These are phyloP conservation scores for Ligdia adustata DNA, from an alignment of 2,888 invertebrate species.

Conservation along the genomic window DNA sequence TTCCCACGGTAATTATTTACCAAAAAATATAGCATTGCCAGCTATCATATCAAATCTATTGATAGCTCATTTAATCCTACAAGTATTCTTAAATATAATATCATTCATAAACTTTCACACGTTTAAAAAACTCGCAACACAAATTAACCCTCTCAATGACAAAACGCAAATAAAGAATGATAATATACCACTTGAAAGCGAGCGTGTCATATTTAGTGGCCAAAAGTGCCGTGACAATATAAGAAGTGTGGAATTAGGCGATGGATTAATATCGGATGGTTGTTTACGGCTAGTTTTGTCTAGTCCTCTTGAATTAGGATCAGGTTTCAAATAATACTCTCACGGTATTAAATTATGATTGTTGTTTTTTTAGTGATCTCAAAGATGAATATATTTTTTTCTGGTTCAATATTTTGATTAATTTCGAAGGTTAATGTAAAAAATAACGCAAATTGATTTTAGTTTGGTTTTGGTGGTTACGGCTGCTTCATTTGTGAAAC, in stretches of 20 bases:
- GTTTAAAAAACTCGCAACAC: constrained; percentile 20
- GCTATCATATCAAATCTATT: too few relatives aligned
- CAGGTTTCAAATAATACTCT: too few relatives aligned
- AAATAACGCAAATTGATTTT: too few relatives aligned
- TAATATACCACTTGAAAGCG: constrained; percentile 66
- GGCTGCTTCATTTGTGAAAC: too few relatives aligned
- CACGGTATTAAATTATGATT: too few relatives aligned
- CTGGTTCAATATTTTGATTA: too few relatives aligned
- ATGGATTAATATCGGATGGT: constrained; percentile 36
- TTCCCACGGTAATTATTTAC: constrained; percentile 1
- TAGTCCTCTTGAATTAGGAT: background rate
- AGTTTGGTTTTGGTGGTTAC: too few relatives aligned
- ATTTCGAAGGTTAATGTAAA: too few relatives aligned
- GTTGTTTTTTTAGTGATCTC: too few relatives aligned
- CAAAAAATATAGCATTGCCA: too few relatives aligned
- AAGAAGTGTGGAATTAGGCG: constrained; percentile 55
- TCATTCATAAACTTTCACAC: constrained; percentile 40
- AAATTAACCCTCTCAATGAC: constrained; percentile 49
- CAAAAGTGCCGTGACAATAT: constrained; percentile 35
- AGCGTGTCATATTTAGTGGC: constrained; percentile 61
- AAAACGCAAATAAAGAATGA: constrained; percentile 22
- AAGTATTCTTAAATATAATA: constrained; percentile 18
- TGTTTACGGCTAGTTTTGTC: background rate
- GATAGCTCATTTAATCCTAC: constrained; percentile 9
- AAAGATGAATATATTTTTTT: too few relatives aligned